A percentile compares a stretch with the other conserved stretches of the same genome.
These are phyloP conservation scores for Harpalus rubripes DNA, from an alignment of 2,888 invertebrate genomes.

Conservation along the genomic window DNA sequence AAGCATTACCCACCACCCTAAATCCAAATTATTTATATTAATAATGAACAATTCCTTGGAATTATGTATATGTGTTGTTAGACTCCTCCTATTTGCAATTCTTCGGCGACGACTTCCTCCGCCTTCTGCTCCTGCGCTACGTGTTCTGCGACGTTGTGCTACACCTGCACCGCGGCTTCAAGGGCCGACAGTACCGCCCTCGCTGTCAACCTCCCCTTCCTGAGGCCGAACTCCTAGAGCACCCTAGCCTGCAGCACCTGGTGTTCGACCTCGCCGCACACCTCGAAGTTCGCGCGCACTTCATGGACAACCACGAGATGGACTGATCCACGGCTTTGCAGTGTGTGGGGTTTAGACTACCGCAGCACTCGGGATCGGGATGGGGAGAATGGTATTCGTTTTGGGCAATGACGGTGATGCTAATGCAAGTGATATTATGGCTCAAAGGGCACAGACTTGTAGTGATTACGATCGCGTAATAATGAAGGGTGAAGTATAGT, in stretches of 20 bases:
- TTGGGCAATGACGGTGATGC: not conserved
- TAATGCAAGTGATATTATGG: slow-evolving; percentile 74
- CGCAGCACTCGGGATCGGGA: not conserved
- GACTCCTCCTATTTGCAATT: slow-evolving; percentile 89
- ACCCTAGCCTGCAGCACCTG: slow-evolving; percentile 88
- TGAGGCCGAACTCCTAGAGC: slow-evolving; percentile 91
- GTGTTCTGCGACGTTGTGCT: slow-evolving; percentile 96
- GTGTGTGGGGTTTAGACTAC: slow-evolving; percentile 74
- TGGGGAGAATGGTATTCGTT: not conserved
- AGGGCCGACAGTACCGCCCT: slow-evolving; percentile 92
- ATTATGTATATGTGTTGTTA: slow-evolving; percentile 72
- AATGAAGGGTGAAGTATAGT: slow-evolving; percentile 32
- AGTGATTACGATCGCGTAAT: slow-evolving; percentile 71
- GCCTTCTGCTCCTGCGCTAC: slow-evolving; percentile 92
- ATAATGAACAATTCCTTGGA: too few relatives aligned
- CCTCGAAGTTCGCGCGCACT: slow-evolving; percentile 89
- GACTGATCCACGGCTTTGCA: slow-evolving; percentile 82
- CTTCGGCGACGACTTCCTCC: slow-evolving; percentile 96
- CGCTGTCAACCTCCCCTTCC: slow-evolving; percentile 92
- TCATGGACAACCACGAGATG: slow-evolving; percentile 82
- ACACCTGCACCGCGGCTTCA: slow-evolving; percentile 91
- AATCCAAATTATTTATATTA: too few relatives aligned
- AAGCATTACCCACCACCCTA: not conserved
- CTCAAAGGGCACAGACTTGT: slow-evolving; percentile 72
- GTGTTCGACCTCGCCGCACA: slow-evolving; percentile 91